phyloP scores from a whole-genome alignment of 1,140 invertebrate genomes.

The Araneus ventricosus region DNA sequence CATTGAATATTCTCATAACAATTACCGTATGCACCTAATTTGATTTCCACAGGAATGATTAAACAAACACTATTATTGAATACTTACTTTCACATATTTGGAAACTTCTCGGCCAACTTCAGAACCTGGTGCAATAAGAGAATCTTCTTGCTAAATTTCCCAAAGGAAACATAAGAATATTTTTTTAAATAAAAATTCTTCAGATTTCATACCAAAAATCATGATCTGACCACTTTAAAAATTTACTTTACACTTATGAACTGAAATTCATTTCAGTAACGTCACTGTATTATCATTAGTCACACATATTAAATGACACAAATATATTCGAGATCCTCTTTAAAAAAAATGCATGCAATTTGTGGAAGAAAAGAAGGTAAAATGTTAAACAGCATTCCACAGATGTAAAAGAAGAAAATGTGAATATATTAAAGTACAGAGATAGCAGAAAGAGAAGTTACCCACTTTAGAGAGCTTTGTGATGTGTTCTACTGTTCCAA shows the following conservation, averaged over 20 bases:
- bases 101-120: conserved; percentile 77
- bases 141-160: conserved; percentile 64
- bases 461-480: no score
- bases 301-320: no score
- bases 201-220: no score
- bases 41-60: background rate
- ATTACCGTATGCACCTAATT: background rate
- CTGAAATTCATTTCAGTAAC: no score
- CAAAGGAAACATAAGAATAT: background rate
- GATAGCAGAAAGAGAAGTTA: no score
- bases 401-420: background rate
- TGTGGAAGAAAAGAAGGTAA: background rate
- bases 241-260: no score
- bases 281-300: no score
- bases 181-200: no score
- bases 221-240: background rate
- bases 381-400: no score
- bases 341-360: background rate
- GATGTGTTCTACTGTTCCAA: no score
- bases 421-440: no score
- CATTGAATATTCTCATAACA: no score
- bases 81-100: conserved; percentile 78
- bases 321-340: background rate
- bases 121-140: conserved; percentile 59
- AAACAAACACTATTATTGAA: background rate